A percentile compares a stretch with the other conserved stretches of the same genome.
phyloP scores from a whole-genome alignment of 1,140 invertebrate genomes.

The Pararge aegeria region DNA sequence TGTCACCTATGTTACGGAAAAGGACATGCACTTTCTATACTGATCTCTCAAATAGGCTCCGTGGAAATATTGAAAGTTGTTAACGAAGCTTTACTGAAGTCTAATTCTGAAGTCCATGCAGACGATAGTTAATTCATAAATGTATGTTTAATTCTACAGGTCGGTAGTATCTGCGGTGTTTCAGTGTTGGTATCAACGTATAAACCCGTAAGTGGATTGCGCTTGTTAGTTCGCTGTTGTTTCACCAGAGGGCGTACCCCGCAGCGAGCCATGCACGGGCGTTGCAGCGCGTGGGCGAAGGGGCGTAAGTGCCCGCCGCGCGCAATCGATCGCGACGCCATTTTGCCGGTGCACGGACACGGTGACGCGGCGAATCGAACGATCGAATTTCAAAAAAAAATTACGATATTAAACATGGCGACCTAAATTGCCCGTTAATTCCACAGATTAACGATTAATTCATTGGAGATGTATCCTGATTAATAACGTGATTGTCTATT shows the following conservation, averaged over 20 bases:
- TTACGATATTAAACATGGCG: conserved; percentile 24
- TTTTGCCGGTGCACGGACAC: conserved; percentile 58
- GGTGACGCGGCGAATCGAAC: conserved; percentile 16
- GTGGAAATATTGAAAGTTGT: too few species aligned
- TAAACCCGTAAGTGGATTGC: conserved; percentile 5
- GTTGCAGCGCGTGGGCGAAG: conserved; percentile 65
- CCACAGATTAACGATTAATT: too few species aligned
- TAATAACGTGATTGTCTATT: too few species aligned
- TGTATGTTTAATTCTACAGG: too few species aligned
- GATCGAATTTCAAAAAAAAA: conserved; percentile 34
- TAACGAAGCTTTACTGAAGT: too few species aligned
- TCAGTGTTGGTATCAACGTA: not conserved
- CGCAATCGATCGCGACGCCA: conserved; percentile 66
- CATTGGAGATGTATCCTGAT: too few species aligned
- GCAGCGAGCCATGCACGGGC: conserved; percentile 55
- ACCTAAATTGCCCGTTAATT: not conserved
- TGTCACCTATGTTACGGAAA: too few species aligned
- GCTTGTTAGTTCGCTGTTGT: conserved; percentile 15
- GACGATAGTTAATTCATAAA: too few species aligned
- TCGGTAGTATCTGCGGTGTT: too few species aligned
- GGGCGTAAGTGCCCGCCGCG: conserved; percentile 50
- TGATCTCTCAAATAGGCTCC: too few species aligned
- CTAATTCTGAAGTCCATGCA: too few species aligned
- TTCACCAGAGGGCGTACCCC: conserved; percentile 41
- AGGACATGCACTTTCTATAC: too few species aligned